A percentile compares a stretch with the other conserved stretches of the same genome.
These are phyloP conservation scores for Nebria brevicollis DNA, from an alignment of 2,888 invertebrate genomes.

Conservation along the genomic window DNA sequence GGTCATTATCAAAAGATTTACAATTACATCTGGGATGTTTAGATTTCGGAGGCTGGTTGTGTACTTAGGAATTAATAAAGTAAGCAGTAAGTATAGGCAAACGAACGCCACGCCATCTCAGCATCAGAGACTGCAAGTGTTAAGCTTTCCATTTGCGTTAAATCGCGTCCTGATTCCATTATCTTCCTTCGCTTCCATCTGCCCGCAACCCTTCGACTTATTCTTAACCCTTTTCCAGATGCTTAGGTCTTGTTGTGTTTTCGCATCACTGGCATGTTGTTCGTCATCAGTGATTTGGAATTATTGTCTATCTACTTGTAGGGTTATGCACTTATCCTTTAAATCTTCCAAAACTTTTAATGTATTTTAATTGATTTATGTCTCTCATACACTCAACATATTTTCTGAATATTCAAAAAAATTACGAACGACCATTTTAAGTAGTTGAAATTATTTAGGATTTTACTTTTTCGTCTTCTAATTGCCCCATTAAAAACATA, in stretches of 20 bases:
- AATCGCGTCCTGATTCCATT: constrained; percentile 42
- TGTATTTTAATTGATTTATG: not conserved
- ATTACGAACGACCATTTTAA: too few species aligned
- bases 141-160: constrained; percentile 46
- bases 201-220: constrained; percentile 24
- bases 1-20: constrained; percentile 45
- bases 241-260: not conserved
- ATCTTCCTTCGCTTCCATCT: constrained; percentile 19
- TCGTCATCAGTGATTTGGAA: not conserved
- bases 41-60: constrained; percentile 27
- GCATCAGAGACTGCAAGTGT: constrained; percentile 21
- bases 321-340: not conserved
- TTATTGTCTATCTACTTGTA: not conserved
- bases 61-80: constrained; percentile 47
- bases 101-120: constrained; percentile 21
- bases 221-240: constrained; percentile 45
- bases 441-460: too few species aligned
- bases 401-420: not conserved
- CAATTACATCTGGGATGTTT: constrained; percentile 44
- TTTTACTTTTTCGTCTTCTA: too few species aligned
- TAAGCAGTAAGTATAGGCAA: constrained; percentile 33
- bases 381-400: not conserved
- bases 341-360: not conserved
- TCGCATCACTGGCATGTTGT: not conserved
- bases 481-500: too few species aligned